Conservation (phyloP, 2,113 vertebrate species). For the Aegotheles bennettii region DNA sequence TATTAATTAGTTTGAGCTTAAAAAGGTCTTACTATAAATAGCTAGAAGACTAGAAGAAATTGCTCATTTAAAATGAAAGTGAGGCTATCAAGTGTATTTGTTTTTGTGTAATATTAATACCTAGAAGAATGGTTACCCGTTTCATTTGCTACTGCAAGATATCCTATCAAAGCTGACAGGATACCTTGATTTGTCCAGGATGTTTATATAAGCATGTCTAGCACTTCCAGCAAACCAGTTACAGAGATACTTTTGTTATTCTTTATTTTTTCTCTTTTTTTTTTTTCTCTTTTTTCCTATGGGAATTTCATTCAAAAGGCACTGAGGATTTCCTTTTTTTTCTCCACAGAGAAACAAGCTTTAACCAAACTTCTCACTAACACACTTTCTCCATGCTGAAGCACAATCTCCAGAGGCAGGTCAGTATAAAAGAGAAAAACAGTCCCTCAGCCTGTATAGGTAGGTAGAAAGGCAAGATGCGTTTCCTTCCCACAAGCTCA, state of each 20-base stretch:
- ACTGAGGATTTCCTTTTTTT: neutral
- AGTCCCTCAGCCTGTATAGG: neutral
- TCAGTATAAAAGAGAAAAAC: neutral
- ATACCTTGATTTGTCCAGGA: neutral
- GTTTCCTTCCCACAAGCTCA: accelerated
- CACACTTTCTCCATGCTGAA: neutral
- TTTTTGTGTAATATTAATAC: slow-evolving; percentile 58
- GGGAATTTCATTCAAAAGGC: neutral
- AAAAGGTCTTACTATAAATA: slow-evolving; percentile 81
- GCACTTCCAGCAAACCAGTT: neutral
- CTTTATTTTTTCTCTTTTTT: neutral
- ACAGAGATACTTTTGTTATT: neutral
- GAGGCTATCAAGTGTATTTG: slow-evolving; percentile 51
- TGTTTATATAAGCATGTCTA: neutral
- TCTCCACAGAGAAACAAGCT: neutral
- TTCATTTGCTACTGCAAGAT: neutral
- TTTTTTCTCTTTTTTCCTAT: accelerated
- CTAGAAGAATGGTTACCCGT: neutral
- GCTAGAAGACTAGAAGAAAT: slow-evolving; percentile 66
- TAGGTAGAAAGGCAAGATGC: neutral
- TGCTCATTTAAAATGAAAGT: slow-evolving; percentile 63
- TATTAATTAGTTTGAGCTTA: slow-evolving; percentile 80
- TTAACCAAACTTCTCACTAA: neutral
- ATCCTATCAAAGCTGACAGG: neutral
- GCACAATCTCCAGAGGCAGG: neutral